These are phyloP conservation scores for Metellina segmentata DNA, from an alignment of 2,888 invertebrate genomes.

Conservation along the genomic window DNA sequence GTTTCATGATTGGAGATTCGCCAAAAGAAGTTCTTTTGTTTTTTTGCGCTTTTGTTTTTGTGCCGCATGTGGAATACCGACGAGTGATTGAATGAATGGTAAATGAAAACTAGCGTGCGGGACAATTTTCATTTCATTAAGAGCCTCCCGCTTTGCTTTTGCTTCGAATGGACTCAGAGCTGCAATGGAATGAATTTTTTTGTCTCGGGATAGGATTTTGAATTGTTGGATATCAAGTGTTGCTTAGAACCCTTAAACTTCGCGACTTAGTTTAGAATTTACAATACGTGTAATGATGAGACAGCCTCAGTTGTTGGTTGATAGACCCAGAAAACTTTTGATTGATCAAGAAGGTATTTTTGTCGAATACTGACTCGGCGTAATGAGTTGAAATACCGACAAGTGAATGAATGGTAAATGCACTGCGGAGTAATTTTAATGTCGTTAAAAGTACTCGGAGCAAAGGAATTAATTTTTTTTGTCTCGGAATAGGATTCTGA, in stretches of 20 bases:
- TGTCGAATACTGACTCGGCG: too few relatives aligned
- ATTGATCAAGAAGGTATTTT: too few relatives aligned
- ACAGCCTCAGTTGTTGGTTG: too few relatives aligned
- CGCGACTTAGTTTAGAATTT: too few relatives aligned
- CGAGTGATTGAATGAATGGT: background rate
- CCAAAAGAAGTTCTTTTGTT: conserved; percentile 1
- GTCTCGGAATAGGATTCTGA: background rate
- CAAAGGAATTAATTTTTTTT: background rate
- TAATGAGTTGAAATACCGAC: background rate
- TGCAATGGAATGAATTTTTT: background rate
- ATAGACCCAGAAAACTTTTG: too few relatives aligned
- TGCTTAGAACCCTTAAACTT: background rate
- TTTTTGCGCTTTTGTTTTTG: background rate
- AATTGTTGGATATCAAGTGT: background rate
- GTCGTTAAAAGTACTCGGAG: background rate
- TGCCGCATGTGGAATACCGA: background rate
- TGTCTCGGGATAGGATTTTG: background rate
- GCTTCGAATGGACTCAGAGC: background rate
- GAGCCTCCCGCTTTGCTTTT: background rate
- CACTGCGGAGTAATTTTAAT: background rate
- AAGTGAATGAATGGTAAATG: background rate
- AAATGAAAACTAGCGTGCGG: conserved; percentile 1
- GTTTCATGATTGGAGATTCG: conserved; percentile 30
- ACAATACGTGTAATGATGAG: too few relatives aligned
- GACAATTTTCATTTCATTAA: conserved; percentile 1